Percentiles rank a stretch among this genome's conserved stretches.
Evolutionary conservation across 1,140 invertebrate genomes (phyloP).

Genomic region (Drosophila azteca): DNA sequence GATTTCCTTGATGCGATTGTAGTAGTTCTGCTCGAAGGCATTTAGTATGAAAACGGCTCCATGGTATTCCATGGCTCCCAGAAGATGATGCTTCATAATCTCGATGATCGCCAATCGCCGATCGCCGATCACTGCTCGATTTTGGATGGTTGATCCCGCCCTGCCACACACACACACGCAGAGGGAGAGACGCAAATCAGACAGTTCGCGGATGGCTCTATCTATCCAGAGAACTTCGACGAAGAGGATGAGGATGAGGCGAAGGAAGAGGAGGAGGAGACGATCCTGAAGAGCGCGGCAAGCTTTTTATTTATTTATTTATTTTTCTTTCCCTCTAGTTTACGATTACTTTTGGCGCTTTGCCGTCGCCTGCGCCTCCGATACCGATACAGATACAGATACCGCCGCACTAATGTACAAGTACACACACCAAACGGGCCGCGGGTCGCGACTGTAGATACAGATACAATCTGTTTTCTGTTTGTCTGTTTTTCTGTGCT

Average conservation of each 20-base stretch:
- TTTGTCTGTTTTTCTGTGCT: conserved; percentile 51
- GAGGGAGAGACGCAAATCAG: too few relatives aligned
- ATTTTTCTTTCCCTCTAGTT: conserved; percentile 62
- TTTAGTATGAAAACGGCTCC: conserved; percentile 54
- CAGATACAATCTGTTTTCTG: conserved; percentile 73
- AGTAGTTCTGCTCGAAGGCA: conserved; percentile 73
- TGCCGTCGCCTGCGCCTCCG: conserved; percentile 27
- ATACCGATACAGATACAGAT: conserved; percentile 24
- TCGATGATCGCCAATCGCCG: conserved; percentile 17
- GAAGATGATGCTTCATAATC: conserved; percentile 13
- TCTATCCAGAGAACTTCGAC: conserved; percentile 14
- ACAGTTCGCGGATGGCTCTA: neutral
- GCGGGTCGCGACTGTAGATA: conserved; percentile 61
- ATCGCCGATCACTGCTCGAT: conserved; percentile 11
- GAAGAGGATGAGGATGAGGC: neutral
- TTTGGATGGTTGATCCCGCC: conserved; percentile 6
- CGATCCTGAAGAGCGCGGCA: conserved; percentile 45
- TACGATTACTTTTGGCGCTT: conserved; percentile 68
- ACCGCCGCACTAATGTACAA: conserved; percentile 29
- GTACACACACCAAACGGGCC: conserved; percentile 45
- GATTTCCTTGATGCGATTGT: conserved; percentile 71
- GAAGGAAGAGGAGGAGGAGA: too few relatives aligned
- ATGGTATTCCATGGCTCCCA: conserved; percentile 64
- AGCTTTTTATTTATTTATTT: conserved; percentile 62
- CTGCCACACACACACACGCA: neutral